These are phyloP conservation scores for Austrolebias charrua DNA, from an alignment of 2,797 vertebrate species.

Conservation along the genomic window DNA sequence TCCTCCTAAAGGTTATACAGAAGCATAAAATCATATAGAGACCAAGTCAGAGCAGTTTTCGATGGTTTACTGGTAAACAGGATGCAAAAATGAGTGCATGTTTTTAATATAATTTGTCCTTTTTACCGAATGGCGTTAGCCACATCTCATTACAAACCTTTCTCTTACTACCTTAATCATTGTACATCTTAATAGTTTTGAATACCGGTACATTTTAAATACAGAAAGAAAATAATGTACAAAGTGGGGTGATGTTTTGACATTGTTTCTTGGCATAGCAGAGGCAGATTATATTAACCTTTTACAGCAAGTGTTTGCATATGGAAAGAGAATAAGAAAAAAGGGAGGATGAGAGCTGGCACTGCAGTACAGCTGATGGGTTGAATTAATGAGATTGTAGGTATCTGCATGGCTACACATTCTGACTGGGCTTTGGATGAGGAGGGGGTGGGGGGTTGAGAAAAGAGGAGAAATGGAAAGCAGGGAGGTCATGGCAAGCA, in stretches of 20 bases:
- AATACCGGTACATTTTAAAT: conserved; percentile 1
- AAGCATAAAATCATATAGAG: background rate
- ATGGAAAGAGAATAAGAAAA: conserved; percentile 27
- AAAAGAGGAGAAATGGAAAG: conserved; percentile 36
- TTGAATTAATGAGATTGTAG: conserved; percentile 80
- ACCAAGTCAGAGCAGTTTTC: background rate
- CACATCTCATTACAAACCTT: background rate
- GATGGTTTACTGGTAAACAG: background rate
- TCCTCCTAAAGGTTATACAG: background rate
- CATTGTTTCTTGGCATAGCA: conserved; percentile 51
- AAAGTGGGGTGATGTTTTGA: conserved; percentile 40
- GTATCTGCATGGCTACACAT: conserved; percentile 80
- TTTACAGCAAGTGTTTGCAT: conserved; percentile 67
- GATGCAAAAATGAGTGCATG: background rate
- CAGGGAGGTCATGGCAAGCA: conserved; percentile 51
- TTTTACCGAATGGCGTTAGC: background rate
- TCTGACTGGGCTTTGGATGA: conserved; percentile 67
- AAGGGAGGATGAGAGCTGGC: conserved; percentile 24
- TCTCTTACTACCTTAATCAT: background rate
- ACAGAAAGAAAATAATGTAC: conserved; percentile 7
- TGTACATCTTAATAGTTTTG: conserved; percentile 1
- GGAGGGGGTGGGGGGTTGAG: conserved; percentile 17
- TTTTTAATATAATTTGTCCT: background rate
- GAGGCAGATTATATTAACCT: conserved; percentile 75
- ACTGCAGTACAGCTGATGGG: conserved; percentile 67